Evolutionary conservation across 1,140 invertebrate species (phyloP).

Genomic region (Brachionus manjavacas): DNA sequence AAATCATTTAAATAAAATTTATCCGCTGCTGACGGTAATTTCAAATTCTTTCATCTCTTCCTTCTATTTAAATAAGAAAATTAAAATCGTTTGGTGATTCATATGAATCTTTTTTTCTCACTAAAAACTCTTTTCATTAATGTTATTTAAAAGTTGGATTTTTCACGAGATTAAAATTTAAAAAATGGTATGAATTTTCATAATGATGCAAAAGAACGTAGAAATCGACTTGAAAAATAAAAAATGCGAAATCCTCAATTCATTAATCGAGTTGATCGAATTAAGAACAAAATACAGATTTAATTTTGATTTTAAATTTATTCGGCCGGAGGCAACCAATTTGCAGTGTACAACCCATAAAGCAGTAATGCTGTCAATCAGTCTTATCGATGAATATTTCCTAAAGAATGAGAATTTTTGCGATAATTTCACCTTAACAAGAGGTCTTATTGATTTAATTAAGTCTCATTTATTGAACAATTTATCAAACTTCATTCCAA

Average conservation of each 20-base stretch:
- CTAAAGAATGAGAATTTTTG: background rate
- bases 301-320: background rate
- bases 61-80: too few species aligned
- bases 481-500: background rate
- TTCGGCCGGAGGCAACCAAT: background rate
- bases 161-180: background rate
- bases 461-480: background rate
- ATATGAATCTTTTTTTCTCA: too few species aligned
- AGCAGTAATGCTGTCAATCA: background rate
- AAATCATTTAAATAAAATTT: too few species aligned
- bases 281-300: background rate
- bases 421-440: background rate
- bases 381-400: background rate
- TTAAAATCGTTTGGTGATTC: too few species aligned
- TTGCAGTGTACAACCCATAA: background rate
- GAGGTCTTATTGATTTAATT: background rate
- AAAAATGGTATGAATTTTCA: background rate
- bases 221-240: background rate
- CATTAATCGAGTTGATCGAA: background rate
- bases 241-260: constrained; percentile 6
- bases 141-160: background rate
- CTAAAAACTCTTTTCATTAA: too few species aligned
- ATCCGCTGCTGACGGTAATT: too few species aligned
- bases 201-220: background rate
- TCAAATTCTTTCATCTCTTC: too few species aligned